Base-by-base conservation (phyloP, 2,113 vertebrate species). In the Pterocles burchelli region DNA sequence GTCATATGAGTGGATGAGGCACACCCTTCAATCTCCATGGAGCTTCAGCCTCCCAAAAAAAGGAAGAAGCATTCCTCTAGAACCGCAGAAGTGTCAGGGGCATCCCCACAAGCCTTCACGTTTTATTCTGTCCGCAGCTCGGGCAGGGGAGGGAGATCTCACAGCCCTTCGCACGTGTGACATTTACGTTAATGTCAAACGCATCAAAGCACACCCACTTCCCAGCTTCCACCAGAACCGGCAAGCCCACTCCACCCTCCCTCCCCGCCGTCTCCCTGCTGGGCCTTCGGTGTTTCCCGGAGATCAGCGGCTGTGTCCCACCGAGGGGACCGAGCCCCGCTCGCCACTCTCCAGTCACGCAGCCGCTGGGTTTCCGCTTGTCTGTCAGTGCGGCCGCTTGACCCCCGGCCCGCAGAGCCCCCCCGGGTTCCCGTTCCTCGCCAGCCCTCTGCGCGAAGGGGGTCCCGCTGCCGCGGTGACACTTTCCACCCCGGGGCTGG, bases 381-480 rank as follows among this genome's bases (percentile, higher is more conserved):
- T 38, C 48, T 38, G 62, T 4, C 48, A 54, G 57, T 43, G 29
- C 25, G 3, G 10, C 11, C 0, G 2, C 45, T 66, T n/a, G 17
- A 24, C 13, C 49, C n/a, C 51, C 45, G 18, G 10, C 59, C 45
- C 15, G 28, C 36, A 5, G 31, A 80, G 14, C 59, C 21, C 21
- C 19, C 28, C 33, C 11, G 9, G 9, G 7, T 5, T 26, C 52
- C 54, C 9, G 9, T 18, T 41, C 34, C 46, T 31, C 20, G n/a
- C 16, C 52, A 11, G 38, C 29, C 28, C 48, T 25, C 29, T 12
- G 15, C 22, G 8, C 15, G 10, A 66, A 15, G 36, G 33, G 17
- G 5, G 51, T 57, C 49, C 2, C 7, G 1, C 33, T 22, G 15
- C 70, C 31, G 3, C 1, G 12, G 9, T 2, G 13, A 16, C 1